Evolutionary conservation across 2,797 vertebrate species (phyloP).

Genomic region (Sitta carolinensis): DNA sequence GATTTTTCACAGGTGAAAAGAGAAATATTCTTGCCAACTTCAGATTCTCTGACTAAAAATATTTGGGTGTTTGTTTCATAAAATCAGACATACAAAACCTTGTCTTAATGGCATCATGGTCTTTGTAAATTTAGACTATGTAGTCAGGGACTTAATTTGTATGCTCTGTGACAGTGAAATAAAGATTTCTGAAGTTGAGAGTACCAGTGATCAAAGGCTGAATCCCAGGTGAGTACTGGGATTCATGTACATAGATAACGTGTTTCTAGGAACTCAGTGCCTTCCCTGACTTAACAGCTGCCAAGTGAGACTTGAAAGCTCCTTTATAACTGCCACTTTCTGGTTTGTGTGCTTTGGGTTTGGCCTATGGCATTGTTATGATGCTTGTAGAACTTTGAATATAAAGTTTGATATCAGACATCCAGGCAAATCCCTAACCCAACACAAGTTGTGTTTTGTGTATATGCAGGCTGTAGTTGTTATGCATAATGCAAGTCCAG

Average conservation of each 20-base stretch:
- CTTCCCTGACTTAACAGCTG: neutral
- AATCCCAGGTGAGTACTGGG: neutral
- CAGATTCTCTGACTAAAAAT: neutral
- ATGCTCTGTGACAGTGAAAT: conserved; percentile 44
- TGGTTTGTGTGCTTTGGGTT: neutral
- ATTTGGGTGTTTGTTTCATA: neutral
- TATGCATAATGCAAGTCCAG: neutral
- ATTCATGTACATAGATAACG: neutral
- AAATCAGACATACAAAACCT: conserved; percentile 19
- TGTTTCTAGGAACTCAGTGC: conserved; percentile 24
- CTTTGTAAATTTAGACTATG: conserved; percentile 27
- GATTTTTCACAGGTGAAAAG: neutral
- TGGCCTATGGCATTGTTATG: neutral
- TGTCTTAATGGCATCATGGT: neutral
- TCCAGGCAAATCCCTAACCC: neutral
- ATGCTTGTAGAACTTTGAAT: neutral
- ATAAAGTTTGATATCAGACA: neutral
- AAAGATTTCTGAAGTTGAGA: conserved; percentile 24
- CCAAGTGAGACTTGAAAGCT: conserved; percentile 26
- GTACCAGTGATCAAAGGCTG: neutral
- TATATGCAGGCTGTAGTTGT: neutral
- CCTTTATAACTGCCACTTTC: neutral
- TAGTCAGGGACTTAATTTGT: conserved; percentile 44
- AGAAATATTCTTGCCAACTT: neutral
- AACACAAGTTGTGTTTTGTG: neutral